phyloP scores from a whole-genome alignment of 2,113 vertebrate genomes.

The Gallinago jamesoni region DNA sequence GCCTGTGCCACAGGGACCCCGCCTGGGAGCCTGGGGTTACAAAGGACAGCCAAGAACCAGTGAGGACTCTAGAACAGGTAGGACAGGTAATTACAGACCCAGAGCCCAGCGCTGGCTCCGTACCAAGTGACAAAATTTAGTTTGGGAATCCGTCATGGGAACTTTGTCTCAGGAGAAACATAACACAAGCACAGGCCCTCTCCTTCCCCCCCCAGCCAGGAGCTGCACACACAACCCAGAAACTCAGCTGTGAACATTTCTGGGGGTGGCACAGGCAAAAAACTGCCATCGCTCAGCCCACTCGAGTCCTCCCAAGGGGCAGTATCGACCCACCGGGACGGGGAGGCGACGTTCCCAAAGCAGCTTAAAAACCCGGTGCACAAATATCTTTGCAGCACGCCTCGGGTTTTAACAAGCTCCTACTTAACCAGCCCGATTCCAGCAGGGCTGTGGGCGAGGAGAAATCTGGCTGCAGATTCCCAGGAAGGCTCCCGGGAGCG shows the following conservation, averaged over 20 bases:
- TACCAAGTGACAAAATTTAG: neutral
- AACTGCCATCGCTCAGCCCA: neutral
- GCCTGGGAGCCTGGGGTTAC: neutral
- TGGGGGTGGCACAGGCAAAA: neutral
- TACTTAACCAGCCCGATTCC: neutral
- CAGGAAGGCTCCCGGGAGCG: neutral
- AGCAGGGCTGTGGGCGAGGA: neutral
- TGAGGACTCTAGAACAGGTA: neutral
- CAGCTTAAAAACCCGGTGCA: neutral
- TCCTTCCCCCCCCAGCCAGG: neutral
- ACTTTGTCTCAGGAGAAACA: neutral
- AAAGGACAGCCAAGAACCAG: neutral
- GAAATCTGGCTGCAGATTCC: neutral
- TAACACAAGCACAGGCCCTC: neutral
- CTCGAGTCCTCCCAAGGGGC: neutral
- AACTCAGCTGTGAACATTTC: neutral
- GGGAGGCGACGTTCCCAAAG: rapidly evolving
- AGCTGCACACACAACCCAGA: rapidly evolving
- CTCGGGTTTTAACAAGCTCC: neutral
- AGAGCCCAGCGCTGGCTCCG: neutral
- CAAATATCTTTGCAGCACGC: neutral
- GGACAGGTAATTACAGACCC: neutral
- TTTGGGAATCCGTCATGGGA: neutral
- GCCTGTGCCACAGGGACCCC: neutral
- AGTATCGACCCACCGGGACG: neutral